Conservation (phyloP, 2,113 vertebrate species). For the Pachyramphus minor region DNA sequence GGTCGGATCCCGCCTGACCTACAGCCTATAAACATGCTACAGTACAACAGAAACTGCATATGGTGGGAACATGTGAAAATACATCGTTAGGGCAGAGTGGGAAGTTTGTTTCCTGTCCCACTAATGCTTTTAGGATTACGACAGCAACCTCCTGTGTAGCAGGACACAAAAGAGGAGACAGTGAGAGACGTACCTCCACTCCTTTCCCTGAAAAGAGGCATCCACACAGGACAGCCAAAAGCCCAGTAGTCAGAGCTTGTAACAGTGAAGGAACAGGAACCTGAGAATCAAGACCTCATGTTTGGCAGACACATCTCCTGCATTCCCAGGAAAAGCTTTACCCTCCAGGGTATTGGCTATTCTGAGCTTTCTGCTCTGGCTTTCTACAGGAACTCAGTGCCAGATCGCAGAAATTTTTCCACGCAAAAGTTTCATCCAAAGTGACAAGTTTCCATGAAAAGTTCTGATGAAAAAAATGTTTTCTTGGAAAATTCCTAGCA, state of each 20-base stretch:
- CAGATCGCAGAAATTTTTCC: conserved; percentile 47
- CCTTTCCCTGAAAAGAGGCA: neutral
- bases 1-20: neutral
- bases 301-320: conserved; percentile 37
- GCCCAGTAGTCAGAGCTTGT: conserved; percentile 30
- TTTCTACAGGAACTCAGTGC: neutral
- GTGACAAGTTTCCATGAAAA: conserved; percentile 33
- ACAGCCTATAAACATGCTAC: neutral
- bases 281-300: conserved; percentile 59
- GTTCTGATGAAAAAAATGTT: conserved; percentile 26
- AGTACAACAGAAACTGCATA: neutral
- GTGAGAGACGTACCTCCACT: accelerated
- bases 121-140: neutral
- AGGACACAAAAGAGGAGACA: neutral
- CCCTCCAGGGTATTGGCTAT: conserved; percentile 12
- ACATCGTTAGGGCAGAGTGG: neutral
- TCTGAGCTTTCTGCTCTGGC: conserved; percentile 21
- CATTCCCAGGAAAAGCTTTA: conserved; percentile 56
- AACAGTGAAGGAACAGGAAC: conserved; percentile 30
- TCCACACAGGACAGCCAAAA: conserved; percentile 6
- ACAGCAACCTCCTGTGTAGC: neutral
- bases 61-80: neutral
- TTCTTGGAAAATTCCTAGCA: conserved; percentile 50
- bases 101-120: neutral
- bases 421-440: conserved; percentile 20